Percentiles rank a stretch among this genome's conserved stretches.
phyloP scores from a whole-genome alignment of 2,113 vertebrate species.

The Deroptyus accipitrinus region DNA sequence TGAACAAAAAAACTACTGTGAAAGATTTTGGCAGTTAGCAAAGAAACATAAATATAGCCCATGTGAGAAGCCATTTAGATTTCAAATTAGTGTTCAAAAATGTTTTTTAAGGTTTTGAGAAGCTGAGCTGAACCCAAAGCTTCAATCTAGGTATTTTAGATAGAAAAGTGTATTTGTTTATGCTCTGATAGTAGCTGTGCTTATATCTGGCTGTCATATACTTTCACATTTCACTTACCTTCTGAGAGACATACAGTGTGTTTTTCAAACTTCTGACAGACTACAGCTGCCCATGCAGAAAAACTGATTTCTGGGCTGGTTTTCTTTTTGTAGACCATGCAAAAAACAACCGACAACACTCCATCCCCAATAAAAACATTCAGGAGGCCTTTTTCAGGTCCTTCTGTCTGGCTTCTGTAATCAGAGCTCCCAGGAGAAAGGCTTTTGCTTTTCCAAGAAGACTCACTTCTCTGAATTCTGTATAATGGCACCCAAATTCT shows the following conservation, averaged over 20 bases:
- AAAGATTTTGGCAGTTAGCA: neutral
- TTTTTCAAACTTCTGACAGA: constrained; percentile 32
- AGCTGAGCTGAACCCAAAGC: neutral
- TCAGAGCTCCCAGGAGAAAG: neutral
- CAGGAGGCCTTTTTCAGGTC: neutral
- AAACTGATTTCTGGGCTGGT: neutral
- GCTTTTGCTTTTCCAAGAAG: neutral
- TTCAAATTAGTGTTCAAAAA: neutral
- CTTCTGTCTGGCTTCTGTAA: neutral
- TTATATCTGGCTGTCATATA: neutral
- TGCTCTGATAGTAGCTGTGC: neutral
- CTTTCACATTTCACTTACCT: constrained; percentile 17
- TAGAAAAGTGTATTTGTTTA: constrained; percentile 7
- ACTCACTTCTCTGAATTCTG: neutral
- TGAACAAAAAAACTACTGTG: neutral
- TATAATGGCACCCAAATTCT: neutral
- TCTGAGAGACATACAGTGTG: neutral
- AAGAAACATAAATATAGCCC: neutral
- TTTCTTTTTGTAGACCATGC: neutral
- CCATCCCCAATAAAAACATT: neutral
- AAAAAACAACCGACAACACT: neutral
- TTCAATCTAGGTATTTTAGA: neutral
- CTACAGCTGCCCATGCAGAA: neutral
- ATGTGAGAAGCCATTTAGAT: neutral
- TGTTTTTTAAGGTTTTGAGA: neutral